Evolutionary conservation across 1,140 invertebrate genomes (phyloP).

Genomic region (Caenorhabditis latens): DNA sequence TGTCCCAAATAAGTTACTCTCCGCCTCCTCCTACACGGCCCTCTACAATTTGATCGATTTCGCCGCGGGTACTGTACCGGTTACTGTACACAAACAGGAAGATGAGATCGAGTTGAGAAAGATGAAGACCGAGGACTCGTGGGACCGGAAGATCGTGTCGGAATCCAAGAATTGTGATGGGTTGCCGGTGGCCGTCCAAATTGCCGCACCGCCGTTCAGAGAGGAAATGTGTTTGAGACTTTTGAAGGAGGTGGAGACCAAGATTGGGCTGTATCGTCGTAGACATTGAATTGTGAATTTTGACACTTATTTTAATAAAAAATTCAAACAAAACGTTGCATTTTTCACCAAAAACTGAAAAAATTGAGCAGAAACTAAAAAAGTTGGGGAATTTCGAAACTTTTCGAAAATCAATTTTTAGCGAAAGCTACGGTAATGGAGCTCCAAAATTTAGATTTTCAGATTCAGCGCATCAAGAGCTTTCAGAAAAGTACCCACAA

Average conservation of each 20-base stretch:
- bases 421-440: no score
- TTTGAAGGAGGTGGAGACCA: conserved; percentile 72
- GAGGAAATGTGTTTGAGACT: conserved; percentile 73
- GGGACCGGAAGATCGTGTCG: conserved; percentile 1
- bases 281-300: no score
- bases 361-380: no score
- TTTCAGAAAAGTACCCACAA: no score
- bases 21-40: conserved; percentile 72
- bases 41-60: conserved; percentile 67
- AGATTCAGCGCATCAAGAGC: no score
- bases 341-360: no score
- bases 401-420: neutral
- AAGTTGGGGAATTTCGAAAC: neutral
- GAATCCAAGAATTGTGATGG: conserved; percentile 64
- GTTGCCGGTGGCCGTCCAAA: conserved; percentile 70
- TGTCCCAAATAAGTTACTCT: conserved; percentile 65
- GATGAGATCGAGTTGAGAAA: conserved; percentile 64
- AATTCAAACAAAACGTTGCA: no score
- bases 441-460: neutral
- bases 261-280: neutral
- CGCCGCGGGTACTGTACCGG: conserved; percentile 63
- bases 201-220: conserved; percentile 71
- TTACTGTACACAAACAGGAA: conserved; percentile 55
- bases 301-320: no score
- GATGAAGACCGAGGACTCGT: conserved; percentile 19